phyloP scores from a whole-genome alignment of 2,113 vertebrate species.

The Orthonyx spaldingii region DNA sequence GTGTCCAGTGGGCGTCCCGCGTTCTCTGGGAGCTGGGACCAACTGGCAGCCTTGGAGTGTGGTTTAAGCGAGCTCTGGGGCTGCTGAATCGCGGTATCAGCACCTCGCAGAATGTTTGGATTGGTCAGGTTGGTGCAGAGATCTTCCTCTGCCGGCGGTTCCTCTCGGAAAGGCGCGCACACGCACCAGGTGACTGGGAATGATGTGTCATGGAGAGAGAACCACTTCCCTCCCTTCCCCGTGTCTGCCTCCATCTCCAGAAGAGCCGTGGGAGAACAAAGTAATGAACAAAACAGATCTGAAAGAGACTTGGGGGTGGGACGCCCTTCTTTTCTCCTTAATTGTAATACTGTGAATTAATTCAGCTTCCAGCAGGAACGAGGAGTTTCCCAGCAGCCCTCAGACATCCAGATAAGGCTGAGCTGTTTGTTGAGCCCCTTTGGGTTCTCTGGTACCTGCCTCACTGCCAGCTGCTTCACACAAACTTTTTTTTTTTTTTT shows the following conservation, averaged over 20 bases:
- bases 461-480: conserved; percentile 24
- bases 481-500: neutral
- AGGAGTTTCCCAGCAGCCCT: conserved; percentile 46
- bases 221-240: neutral
- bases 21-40: neutral
- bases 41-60: accelerated
- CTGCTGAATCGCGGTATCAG: neutral
- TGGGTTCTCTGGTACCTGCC: conserved; percentile 31
- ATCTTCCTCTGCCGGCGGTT: neutral
- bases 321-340: conserved; percentile 42
- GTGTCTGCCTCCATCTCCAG: neutral
- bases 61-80: neutral
- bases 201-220: neutral
- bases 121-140: neutral
- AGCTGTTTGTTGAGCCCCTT: conserved; percentile 32
- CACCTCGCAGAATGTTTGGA: neutral
- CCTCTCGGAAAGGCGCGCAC: neutral
- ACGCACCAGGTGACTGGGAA: neutral
- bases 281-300: neutral
- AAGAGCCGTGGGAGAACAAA: neutral
- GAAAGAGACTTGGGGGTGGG: neutral
- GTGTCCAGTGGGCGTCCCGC: neutral
- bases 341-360: conserved; percentile 33
- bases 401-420: conserved; percentile 43
- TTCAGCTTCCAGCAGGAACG: neutral